Evolutionary conservation across 2,888 invertebrate genomes (phyloP), one percentile per base, ranked within the genome.

Genomic region (Rhagonycha lutea): DNA sequence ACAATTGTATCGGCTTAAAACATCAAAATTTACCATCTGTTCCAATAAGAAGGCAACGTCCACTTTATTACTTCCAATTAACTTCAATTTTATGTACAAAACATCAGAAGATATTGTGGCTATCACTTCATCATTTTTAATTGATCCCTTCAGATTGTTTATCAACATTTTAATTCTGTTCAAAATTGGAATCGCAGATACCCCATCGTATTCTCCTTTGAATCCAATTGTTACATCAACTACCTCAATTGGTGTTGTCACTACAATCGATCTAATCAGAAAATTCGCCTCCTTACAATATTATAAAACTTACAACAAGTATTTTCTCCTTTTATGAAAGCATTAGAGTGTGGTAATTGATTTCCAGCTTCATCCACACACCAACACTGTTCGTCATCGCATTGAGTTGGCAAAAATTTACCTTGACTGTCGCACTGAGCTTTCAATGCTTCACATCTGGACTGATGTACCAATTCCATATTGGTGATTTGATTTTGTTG

Each of bases 321-420:
- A 68, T 88, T 89, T 68, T 91, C 89, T 32, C 92, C 92, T 83
- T 87, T 89, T 14, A 88, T 85, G 83, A 93, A 93, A 9, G 92
- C 90, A 77, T 90, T 90, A 0, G 92, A 90, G 12, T 91, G 89
- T 11, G 91, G 89, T 23, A 94, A 83, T 83, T 93, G 93, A 84
- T 93, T 93, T 28, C 94, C 94, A 0, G 95, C 95, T 76, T 95
- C 95, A 86, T 96, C 95, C 3, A 96, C 95, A 86, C 96, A 96
- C 95, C 96, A 96, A 85, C 96, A 96, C 28, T 91, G 90, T 70
- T 90, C 88, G n/a, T 88, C 87, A 23, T 92, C 91, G 83, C 96
- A 96, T 83, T 96, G 96, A 0, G 92, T 92, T 0, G 96, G 92
- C 2, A 92, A 88, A 86, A 95, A 96, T 80, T 92, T 90, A 0